Evolutionary conservation across 2,888 invertebrate species (phyloP), one percentile per base, ranked within the genome.

Genomic region (Drosophila kanekoi): DNA sequence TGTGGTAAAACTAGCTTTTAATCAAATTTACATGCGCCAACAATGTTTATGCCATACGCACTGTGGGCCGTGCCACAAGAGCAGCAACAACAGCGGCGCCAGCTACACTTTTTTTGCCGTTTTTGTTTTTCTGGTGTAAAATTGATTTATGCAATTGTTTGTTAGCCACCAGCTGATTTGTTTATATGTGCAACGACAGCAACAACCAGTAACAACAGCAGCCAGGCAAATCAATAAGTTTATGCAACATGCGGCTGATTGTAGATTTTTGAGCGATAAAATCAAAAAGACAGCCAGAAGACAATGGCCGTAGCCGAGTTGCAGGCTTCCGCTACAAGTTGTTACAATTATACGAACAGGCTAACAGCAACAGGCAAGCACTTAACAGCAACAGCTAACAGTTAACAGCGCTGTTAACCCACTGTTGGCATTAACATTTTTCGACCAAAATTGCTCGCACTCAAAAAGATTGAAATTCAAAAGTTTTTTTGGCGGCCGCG

Each of bases 101-200:
- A 47, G 43, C 57, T 32, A 40, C 59, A 59, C 37, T 51, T 69
- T 61, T 63, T 63, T 28, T 2, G 8, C 20, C 0, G 4, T 28
- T 28, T 8, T 54, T 68, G 37, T 35, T 48, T 59, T 62, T 65
- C 45, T 48, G 54, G 75, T 81, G 86, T 76, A 70, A 86, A 87
- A 86, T 88, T 86, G 88, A 86, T 86, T 86, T 86, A 86, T 86
- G 85, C 88, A 86, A 87, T 86, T 87, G 88, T 83, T 77, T 79
- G 88, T 74, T 81, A 57, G 77, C 79, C 82, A 81, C 66, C 75
- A 75, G 77, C 87, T 87, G 83, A 83, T 83, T 83, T 83, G 87
- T 87, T 83, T 83, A 83, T 87, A 79, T 75, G 81, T 70, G 68
- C 82, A 79, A 65, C 79, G 63, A 75, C 87, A 81, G 77, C 70